Base-by-base conservation (phyloP, 2,888 invertebrate genomes). In the Thera britannica region DNA sequence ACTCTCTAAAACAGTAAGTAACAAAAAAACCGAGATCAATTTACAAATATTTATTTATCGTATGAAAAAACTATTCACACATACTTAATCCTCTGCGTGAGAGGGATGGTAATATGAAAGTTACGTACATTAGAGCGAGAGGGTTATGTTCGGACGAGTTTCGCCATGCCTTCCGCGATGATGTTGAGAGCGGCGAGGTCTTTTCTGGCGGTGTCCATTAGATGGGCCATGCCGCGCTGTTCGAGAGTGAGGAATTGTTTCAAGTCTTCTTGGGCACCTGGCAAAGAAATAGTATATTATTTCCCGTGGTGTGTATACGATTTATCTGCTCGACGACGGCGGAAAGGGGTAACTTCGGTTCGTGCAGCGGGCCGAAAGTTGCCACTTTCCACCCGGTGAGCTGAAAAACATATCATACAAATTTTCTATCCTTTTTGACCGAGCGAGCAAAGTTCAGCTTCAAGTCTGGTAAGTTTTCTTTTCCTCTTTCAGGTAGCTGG, bases 181-280 rank as follows among this genome's bases (percentile, higher is more conserved):
- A 96, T 95, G 83, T 96, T 96, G 67, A 98, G 91, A 38, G 97
- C 96, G 62, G 96, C 95, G 71, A 97, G 86, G 85, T 98, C 98
- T 61, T 96, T 95, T 75, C 97, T 97, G 41, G 98, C 96, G 0
- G 98, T 97, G 67, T 96, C 96, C 72, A 98, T 96, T 34, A 99
- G 92, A 79, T 98, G 97, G 41, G 96, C 95, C 94, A 99, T 97
- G 0, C 98, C 98, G 71, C 96, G 96, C 84, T 99, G 98, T 82
- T 99, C 97, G 92, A 98, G 95, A 58, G 95, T 94, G 66, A 99
- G 89, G 88, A 98, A 97, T 92, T 97, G 95, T 74, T 95, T 96
- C 83, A 96, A 94, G 82, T 96, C 96, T 75, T 96, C 95, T 87
- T 96, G 95, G 3, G 95, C 95, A 76, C 95, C 95, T 85, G 83